Conservation (phyloP, 1,140 invertebrate genomes). For the Bombus huntii region DNA sequence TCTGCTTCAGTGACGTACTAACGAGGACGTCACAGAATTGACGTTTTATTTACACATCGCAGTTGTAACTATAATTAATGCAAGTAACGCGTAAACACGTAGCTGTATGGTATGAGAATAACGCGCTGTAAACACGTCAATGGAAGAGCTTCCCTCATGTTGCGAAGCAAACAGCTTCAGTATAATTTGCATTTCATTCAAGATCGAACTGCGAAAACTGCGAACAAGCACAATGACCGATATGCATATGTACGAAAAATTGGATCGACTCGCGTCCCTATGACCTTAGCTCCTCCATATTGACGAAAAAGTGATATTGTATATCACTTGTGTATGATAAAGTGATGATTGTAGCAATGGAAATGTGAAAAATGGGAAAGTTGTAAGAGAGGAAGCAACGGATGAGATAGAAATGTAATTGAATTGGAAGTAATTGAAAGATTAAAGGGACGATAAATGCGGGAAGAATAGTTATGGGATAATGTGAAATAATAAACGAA, state of each 20-base stretch:
- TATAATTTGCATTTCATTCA: constrained; percentile 1
- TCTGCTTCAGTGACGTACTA: neutral
- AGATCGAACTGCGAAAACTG: constrained; percentile 20
- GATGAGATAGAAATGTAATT: neutral
- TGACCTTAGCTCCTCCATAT: neutral
- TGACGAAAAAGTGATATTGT: no score
- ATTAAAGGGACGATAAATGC: neutral
- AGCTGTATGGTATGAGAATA: neutral
- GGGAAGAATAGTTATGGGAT: neutral
- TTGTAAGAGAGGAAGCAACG: no score
- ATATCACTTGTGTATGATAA: no score
- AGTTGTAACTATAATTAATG: constrained; percentile 8
- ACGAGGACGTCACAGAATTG: neutral
- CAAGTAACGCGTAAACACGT: neutral
- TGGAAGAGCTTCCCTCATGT: neutral
- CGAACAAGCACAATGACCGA: neutral
- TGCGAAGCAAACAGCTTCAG: neutral
- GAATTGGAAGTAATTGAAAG: neutral
- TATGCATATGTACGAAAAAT: constrained; percentile 17
- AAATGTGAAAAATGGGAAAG: neutral
- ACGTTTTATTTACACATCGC: neutral
- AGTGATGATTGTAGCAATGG: no score
- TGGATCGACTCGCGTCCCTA: neutral
- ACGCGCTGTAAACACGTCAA: neutral
- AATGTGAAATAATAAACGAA: neutral